A percentile compares a stretch with the other conserved stretches of the same genome.
phyloP scores from a whole-genome alignment of 2,113 vertebrate genomes.

The Anguilla japonica region DNA sequence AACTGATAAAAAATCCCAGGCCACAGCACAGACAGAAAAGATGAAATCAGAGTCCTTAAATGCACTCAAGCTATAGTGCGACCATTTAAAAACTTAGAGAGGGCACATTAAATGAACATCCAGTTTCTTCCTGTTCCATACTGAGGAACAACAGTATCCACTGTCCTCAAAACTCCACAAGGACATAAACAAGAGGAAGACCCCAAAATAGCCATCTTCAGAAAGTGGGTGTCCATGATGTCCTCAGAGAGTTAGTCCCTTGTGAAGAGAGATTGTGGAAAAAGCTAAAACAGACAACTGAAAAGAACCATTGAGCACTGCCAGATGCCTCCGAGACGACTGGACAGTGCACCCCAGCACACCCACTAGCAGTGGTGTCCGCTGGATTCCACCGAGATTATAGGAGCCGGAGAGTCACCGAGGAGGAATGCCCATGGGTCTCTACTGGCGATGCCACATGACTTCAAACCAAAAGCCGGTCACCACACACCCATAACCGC shows the following conservation, averaged over 20 bases:
- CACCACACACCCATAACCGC: not conserved
- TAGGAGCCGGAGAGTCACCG: not conserved
- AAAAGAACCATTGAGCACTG: not conserved
- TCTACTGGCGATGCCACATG: not conserved
- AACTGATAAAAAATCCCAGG: not conserved
- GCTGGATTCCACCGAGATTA: not conserved
- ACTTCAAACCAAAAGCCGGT: not conserved
- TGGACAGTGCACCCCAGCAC: not conserved
- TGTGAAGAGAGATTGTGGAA: not conserved
- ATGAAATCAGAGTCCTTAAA: not conserved
- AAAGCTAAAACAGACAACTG: not conserved
- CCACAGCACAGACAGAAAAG: not conserved
- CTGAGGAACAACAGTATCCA: not conserved
- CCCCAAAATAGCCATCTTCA: constrained; percentile 22
- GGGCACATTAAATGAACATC: not conserved
- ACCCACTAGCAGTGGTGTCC: not conserved
- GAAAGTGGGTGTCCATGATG: not conserved
- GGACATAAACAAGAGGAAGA: not conserved
- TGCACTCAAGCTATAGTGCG: not conserved
- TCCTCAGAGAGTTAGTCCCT: not conserved
- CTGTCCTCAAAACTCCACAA: constrained; percentile 4
- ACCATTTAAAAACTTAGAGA: not conserved
- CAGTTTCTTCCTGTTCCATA: not conserved
- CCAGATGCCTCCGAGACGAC: not conserved
- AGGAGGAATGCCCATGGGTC: not conserved